phyloP scores from a whole-genome alignment of 2,113 vertebrate species.

The Chrysemys picta region DNA sequence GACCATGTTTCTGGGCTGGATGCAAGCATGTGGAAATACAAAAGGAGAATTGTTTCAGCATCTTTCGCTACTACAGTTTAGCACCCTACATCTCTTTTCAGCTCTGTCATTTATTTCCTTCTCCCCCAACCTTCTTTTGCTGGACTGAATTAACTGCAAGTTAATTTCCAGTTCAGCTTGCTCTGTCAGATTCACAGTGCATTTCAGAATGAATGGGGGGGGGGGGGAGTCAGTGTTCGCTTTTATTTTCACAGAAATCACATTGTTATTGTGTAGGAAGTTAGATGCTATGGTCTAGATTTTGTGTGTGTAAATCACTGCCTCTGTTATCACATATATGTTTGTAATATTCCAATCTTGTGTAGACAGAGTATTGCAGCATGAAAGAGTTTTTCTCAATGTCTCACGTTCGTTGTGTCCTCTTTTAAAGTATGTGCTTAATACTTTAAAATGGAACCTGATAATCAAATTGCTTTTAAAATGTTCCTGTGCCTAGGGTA shows the following conservation, averaged over 20 bases:
- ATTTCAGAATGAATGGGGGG: neutral
- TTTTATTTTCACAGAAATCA: neutral
- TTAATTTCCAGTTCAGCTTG: neutral
- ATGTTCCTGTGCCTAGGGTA: neutral
- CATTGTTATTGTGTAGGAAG: neutral
- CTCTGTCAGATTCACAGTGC: neutral
- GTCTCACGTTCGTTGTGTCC: fast-evolving
- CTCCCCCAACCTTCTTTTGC: neutral
- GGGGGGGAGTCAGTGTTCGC: neutral
- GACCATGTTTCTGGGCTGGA: neutral
- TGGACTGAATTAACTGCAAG: neutral
- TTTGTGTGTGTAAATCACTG: neutral
- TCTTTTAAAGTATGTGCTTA: neutral
- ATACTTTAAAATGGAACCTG: neutral
- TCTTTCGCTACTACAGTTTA: neutral
- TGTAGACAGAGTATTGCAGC: neutral
- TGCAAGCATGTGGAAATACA: neutral
- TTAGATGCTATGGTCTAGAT: neutral
- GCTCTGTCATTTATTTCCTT: neutral
- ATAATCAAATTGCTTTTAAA: neutral
- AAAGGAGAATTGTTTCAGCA: too few species aligned
- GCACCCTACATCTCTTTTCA: neutral
- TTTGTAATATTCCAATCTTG: neutral
- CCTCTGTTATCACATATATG: neutral
- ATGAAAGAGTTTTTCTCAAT: neutral